Base-by-base conservation (phyloP, 2,797 vertebrate genomes). In the Pagetopsis macropterus region DNA sequence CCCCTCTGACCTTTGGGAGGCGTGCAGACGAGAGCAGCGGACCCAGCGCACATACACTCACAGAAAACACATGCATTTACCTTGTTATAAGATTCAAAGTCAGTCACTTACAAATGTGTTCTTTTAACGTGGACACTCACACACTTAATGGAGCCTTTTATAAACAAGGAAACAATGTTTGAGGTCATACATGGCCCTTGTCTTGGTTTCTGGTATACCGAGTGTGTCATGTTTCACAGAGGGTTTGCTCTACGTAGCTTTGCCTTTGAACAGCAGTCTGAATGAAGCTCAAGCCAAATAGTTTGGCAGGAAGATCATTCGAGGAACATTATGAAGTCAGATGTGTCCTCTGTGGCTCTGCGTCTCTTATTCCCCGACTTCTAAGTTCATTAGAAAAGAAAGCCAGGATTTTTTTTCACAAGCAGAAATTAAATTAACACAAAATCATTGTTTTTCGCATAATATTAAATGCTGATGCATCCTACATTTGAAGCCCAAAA, bases 1-100 rank as follows among this genome's bases (percentile, higher is more conserved):
- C 94, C 95, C 84, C 88, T 65, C 56, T 90, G 89, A 94, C 92
- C 93, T 91, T 89, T 87, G 17, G 56, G 85, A 91, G 91, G 86
- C 90, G 81, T 88, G 84, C 90, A 88, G 91, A 90, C 87, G 41
- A 90, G 83, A 87, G 86, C 77, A 45, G 77, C n/a, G 71, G 75
- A 87, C 78, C 61, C 48, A 67, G 72, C 75, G n/a, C 81, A 77
- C 84, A 72, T 65, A 65, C 65, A 57, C 67, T 64, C 65, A 57
- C 67, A 67, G 55, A 74, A 65, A 79, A 75, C 31, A 19, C 71
- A 78, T 48, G 61, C 81, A 81, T 80, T 82, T 83, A 77, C 72
- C 88, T 86, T 67, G 46, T 75, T 65, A 70, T 70, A 55, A 49
- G 78, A 81, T 79, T 80, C 27, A 70, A 81, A 78, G 67, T 75